Evolutionary conservation across 1,140 invertebrate genomes (phyloP).

Genomic region (Fopius arisanus): DNA sequence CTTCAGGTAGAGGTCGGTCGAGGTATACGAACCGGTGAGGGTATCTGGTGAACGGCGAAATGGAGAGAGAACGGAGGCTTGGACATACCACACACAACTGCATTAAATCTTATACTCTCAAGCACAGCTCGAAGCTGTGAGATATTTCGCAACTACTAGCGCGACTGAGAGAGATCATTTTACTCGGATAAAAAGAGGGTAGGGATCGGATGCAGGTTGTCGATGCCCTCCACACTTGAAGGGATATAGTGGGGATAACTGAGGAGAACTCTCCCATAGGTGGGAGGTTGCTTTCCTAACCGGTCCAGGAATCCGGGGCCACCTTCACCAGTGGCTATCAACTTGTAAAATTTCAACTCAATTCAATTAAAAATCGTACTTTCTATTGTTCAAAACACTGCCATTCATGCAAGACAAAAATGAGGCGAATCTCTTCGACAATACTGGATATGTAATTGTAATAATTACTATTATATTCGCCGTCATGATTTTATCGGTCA

Average conservation of each 20-base stretch:
- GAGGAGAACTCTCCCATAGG: constrained; percentile 41
- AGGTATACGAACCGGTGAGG: neutral
- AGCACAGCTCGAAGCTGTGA: neutral
- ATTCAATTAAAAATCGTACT: neutral
- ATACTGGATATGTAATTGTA: no score
- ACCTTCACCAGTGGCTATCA: constrained; percentile 61
- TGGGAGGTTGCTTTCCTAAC: constrained; percentile 48
- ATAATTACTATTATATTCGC: no score
- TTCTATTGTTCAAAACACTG: no score
- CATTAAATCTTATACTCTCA: neutral
- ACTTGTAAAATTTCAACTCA: constrained; percentile 31
- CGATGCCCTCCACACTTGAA: neutral
- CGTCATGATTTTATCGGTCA: no score
- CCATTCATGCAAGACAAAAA: no score
- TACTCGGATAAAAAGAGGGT: constrained; percentile 9
- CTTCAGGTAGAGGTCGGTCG: constrained; percentile 39
- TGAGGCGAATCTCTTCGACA: no score
- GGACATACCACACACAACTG: neutral
- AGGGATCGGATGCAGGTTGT: neutral
- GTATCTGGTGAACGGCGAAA: neutral
- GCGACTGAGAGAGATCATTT: neutral
- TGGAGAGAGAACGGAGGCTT: neutral
- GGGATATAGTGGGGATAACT: constrained; percentile 18
- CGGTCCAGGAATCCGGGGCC: constrained; percentile 62
- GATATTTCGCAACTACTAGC: neutral